A percentile compares a stretch with the other conserved stretches of the same genome.
Conservation (phyloP, 2,113 vertebrate genomes). For the Raja brachyura region DNA sequence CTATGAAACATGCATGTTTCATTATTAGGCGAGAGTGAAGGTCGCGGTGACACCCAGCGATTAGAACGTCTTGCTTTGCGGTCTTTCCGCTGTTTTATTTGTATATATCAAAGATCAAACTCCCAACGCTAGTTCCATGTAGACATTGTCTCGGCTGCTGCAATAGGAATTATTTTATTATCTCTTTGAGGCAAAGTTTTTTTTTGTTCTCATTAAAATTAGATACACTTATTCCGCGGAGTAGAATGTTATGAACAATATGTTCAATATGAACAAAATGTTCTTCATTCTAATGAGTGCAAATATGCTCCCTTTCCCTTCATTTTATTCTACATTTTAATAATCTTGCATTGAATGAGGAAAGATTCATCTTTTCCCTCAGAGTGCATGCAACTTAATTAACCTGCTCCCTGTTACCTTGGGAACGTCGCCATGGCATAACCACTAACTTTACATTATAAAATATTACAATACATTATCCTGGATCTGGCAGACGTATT, state of each 20-base stretch:
- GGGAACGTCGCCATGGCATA: neutral
- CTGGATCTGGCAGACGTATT: too few species aligned
- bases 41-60: neutral
- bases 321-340: neutral
- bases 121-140: neutral
- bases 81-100: neutral
- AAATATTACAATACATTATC: neutral
- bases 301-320: neutral
- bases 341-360: neutral
- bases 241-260: neutral
- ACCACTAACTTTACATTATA: neutral
- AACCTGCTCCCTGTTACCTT: neutral
- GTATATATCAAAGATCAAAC: neutral
- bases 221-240: neutral
- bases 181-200: neutral
- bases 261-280: neutral
- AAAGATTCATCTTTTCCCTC: neutral
- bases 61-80: neutral
- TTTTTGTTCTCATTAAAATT: conserved; percentile 3
- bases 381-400: neutral
- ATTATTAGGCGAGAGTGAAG: neutral
- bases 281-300: neutral
- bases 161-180: neutral
- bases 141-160: neutral
- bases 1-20: neutral